Conservation (phyloP, 2,797 vertebrate genomes). For the Mus spretus region DNA sequence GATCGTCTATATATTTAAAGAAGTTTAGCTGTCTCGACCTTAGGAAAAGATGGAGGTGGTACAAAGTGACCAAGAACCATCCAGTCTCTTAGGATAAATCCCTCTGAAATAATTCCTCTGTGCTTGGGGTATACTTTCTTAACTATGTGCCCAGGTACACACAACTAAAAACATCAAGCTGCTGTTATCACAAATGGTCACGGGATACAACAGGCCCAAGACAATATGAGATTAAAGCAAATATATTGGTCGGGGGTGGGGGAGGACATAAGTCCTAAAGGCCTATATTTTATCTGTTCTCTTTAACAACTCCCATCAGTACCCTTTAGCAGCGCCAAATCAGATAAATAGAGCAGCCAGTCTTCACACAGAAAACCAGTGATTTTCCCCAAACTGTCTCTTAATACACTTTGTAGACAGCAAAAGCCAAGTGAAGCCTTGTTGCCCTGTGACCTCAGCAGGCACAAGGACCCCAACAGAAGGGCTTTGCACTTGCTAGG, state of each 20-base stretch:
- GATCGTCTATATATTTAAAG: neutral
- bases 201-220: neutral
- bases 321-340: neutral
- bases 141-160: conserved; percentile 25
- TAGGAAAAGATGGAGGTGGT: neutral
- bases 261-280: neutral
- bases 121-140: conserved; percentile 40
- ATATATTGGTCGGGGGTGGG: conserved; percentile 16
- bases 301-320: conserved; percentile 61
- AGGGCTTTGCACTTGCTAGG: neutral
- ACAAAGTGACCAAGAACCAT: neutral
- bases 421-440: conserved; percentile 8
- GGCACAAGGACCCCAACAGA: neutral
- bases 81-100: conserved; percentile 28
- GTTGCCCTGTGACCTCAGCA: neutral
- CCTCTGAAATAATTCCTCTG: conserved; percentile 63
- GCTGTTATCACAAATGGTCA: conserved; percentile 66
- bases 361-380: neutral
- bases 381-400: neutral
- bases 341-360: neutral
- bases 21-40: neutral
- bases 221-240: conserved; percentile 52
- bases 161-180: conserved; percentile 65
- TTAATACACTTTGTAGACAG: neutral
- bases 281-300: conserved; percentile 55